Percentiles rank a stretch among this genome's conserved stretches.
phyloP scores from a whole-genome alignment of 2,797 vertebrate genomes.

The Malurus splendens region DNA sequence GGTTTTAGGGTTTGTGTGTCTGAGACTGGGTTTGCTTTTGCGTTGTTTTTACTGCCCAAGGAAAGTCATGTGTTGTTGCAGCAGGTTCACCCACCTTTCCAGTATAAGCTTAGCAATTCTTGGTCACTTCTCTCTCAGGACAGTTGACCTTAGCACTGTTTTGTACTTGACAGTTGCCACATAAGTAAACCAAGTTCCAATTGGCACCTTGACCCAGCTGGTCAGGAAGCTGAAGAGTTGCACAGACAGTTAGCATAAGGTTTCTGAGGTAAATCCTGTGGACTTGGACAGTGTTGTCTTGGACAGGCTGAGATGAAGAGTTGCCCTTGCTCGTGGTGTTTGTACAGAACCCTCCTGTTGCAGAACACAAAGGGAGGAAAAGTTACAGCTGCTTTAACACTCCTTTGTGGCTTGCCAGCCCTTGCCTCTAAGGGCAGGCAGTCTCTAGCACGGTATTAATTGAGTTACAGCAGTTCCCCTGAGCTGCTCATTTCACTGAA shows the following conservation, averaged over 20 bases:
- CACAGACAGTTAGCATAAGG: background rate
- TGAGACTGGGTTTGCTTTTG: background rate
- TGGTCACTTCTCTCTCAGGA: background rate
- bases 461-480: background rate
- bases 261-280: background rate
- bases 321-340: background rate
- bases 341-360: background rate
- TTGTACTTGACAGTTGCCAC: background rate
- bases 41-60: background rate
- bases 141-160: background rate
- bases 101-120: background rate
- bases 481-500: background rate
- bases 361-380: background rate
- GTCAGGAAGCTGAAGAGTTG: background rate
- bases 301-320: background rate
- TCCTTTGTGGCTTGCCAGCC: background rate
- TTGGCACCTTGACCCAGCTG: background rate
- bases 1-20: background rate
- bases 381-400: background rate
- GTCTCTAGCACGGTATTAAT: background rate
- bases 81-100: background rate
- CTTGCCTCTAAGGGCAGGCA: background rate
- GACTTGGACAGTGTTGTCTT: background rate
- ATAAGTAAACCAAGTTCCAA: background rate
- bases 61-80: background rate